A percentile compares a stretch with the other conserved stretches of the same genome.
Conservation (phyloP, 2,797 vertebrate species). For the Rhyacichthys aspro region DNA sequence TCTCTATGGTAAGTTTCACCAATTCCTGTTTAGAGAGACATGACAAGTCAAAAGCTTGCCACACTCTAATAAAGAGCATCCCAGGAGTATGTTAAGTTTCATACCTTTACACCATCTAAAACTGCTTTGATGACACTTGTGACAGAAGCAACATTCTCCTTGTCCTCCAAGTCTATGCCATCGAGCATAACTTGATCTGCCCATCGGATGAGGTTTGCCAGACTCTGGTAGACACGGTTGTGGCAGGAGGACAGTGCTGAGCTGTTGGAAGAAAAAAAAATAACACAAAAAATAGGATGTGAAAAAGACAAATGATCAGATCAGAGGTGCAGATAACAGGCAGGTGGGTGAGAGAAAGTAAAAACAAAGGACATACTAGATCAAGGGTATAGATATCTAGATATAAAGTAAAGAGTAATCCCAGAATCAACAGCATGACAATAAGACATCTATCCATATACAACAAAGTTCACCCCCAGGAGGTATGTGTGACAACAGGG, state of each 20-base stretch:
- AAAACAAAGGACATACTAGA: constrained; percentile 15
- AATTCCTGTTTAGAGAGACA: constrained; percentile 82
- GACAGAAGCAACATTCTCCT: constrained; percentile 91
- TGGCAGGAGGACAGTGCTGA: constrained; percentile 96
- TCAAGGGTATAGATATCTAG: constrained; percentile 11
- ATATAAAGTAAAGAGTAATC: no score
- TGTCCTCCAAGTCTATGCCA: constrained; percentile 93
- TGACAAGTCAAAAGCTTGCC: background rate
- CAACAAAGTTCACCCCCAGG: constrained; percentile 18
- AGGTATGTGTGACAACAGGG: constrained; percentile 11
- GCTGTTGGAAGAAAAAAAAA: constrained; percentile 64
- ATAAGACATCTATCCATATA: constrained; percentile 4
- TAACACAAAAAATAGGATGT: background rate
- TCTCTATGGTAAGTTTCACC: constrained; percentile 95
- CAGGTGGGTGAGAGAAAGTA: background rate
- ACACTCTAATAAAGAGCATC: background rate
- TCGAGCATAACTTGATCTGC: constrained; percentile 98
- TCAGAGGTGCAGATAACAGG: background rate
- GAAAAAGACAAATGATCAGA: background rate
- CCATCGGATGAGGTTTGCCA: constrained; percentile 98
- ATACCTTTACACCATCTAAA: constrained; percentile 97
- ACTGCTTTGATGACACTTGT: constrained; percentile 96
- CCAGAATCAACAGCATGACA: no score
- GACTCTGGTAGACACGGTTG: constrained; percentile 95
- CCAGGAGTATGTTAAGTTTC: background rate